Evolutionary conservation across 2,888 invertebrate genomes (phyloP), one percentile per base, ranked within the genome.

Genomic region (Hipparchia semele): DNA sequence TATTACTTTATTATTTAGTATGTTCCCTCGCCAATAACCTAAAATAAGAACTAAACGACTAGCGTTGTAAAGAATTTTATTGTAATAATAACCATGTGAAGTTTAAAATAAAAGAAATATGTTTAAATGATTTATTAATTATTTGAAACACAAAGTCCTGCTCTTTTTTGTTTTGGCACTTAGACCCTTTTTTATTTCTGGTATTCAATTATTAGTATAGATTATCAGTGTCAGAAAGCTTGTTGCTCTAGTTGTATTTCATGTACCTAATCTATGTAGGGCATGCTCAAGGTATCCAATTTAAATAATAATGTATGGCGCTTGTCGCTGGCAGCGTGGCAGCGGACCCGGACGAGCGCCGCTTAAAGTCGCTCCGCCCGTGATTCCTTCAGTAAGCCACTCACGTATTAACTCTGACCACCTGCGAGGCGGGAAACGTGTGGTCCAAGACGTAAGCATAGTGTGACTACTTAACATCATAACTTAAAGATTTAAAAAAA

Each of bases 301-400:
- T 71, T 51, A 59, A 66, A 71, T 66, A 59, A 70, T 72, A 64
- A 65, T 70, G 59, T 70, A 73, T 65, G 72, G 69, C 72, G 73
- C 70, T 71, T 62, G 66, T 58, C 68, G 13, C 39, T 45, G 39
- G 53, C 61, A 69, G 33, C 39, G 53, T 45, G 39, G 53, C 61
- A 69, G 33, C 39, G 53, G 5, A 9, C 45, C 23, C 71, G 58
- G 71, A 68, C 72, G 71, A 77, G 78, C 70, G 77, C 74, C 78
- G 76, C 74, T 78, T 75, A 77, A 78, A 77, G 75, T 74, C 75
- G 75, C 79, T 72, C 69, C 10, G 78, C 74, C 78, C 83, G 85
- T 85, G 87, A 89, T 89, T 88, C 85, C 88, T 85, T 89, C 83
- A 82, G 87, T 86, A 90, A 84, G 85, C 86, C 84, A 82, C 87